These are phyloP conservation scores for Melanerpes aurifrons DNA, from an alignment of 2,113 vertebrate genomes.

Conservation along the genomic window DNA sequence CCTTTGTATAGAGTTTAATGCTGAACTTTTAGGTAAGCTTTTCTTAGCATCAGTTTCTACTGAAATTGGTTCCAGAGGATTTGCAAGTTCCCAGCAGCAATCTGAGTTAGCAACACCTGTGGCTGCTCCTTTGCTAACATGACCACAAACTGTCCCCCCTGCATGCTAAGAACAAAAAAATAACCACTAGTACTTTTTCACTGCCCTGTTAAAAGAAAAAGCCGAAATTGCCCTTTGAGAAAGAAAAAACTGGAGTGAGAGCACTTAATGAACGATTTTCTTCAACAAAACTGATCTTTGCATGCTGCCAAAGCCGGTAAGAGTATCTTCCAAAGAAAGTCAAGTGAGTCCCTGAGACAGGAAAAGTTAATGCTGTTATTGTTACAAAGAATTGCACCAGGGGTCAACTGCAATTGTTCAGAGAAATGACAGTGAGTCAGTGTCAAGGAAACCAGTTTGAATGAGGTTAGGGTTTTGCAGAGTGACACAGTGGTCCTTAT, in stretches of 20 bases:
- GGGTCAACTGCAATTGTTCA: neutral
- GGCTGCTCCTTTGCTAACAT: neutral
- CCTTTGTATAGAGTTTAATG: neutral
- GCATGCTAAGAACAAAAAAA: neutral
- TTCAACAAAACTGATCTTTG: neutral
- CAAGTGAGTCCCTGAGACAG: neutral
- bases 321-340: neutral
- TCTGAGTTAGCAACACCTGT: neutral
- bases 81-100: neutral
- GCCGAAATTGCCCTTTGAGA: neutral
- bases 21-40: slow-evolving; percentile 14
- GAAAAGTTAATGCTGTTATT: slow-evolving; percentile 4
- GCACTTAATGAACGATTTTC: neutral
- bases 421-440: neutral
- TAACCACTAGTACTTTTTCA: neutral
- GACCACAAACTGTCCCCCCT: neutral
- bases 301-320: neutral
- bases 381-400: neutral
- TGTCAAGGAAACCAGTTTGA: neutral
- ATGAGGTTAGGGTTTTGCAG: neutral
- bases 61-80: slow-evolving; percentile 1
- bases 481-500: neutral
- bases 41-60: slow-evolving; percentile 21
- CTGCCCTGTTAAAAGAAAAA: neutral
- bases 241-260: neutral